These are phyloP conservation scores for Progne subis DNA, from an alignment of 2,113 vertebrate species.

Conservation along the genomic window DNA sequence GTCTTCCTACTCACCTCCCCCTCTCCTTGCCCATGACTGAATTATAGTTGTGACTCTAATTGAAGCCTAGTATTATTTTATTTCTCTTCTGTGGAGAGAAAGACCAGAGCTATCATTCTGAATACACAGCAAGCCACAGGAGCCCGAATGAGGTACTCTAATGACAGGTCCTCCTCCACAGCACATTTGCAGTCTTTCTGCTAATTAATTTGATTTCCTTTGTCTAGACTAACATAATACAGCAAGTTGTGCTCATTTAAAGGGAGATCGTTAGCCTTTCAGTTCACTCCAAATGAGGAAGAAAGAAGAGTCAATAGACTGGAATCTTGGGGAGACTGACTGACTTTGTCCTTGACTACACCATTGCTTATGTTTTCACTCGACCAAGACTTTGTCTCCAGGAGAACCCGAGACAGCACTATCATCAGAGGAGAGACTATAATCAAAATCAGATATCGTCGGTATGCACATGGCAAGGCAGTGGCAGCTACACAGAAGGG, in stretches of 20 bases:
- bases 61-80: constrained; percentile 67
- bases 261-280: not conserved
- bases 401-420: constrained; percentile 47
- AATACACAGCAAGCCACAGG: constrained; percentile 72
- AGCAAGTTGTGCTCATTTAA: constrained; percentile 24
- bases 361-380: constrained; percentile 56
- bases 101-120: constrained; percentile 64
- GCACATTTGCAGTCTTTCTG: constrained; percentile 67
- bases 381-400: constrained; percentile 47
- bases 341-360: constrained; percentile 49
- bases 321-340: constrained; percentile 53
- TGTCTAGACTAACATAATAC: constrained; percentile 72
- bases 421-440: constrained; percentile 48
- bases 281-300: constrained; percentile 44
- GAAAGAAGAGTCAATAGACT: constrained; percentile 34
- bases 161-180: constrained; percentile 74
- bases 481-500: constrained; percentile 47
- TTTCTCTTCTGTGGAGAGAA: constrained; percentile 59
- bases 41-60: constrained; percentile 67
- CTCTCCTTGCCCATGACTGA: constrained; percentile 38
- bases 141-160: constrained; percentile 68
- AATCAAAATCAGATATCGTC: constrained; percentile 60
- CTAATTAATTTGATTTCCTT: constrained; percentile 75
- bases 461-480: constrained; percentile 47
- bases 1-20: constrained; percentile 6